phyloP scores from a whole-genome alignment of 1,140 invertebrate genomes.

The Gryllus bimaculatus region DNA sequence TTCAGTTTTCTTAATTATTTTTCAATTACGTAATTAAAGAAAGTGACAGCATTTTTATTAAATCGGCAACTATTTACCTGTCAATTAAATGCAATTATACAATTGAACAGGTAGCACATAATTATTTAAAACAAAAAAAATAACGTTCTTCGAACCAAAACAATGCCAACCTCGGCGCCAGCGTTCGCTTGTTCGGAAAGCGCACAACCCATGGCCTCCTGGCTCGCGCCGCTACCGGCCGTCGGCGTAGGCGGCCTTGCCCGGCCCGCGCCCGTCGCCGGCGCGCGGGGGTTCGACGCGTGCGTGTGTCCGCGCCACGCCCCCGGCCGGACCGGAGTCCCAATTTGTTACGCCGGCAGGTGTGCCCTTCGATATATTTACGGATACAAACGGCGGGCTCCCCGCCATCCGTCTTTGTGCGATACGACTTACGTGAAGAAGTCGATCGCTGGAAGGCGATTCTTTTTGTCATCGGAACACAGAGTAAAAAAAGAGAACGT shows the following conservation, averaged over 20 bases:
- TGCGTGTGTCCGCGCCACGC: background rate
- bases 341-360: background rate
- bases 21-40: too few relatives aligned
- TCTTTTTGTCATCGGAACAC: background rate
- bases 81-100: too few relatives aligned
- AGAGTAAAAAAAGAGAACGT: background rate
- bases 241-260: background rate
- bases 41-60: too few relatives aligned
- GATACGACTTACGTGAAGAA: background rate
- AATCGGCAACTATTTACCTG: too few relatives aligned
- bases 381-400: background rate
- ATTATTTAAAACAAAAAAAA: too few relatives aligned
- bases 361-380: background rate
- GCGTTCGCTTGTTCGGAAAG: too few relatives aligned
- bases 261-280: too few relatives aligned
- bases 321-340: background rate
- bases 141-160: background rate
- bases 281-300: background rate
- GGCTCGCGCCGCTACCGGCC: too few relatives aligned
- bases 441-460: background rate
- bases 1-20: too few relatives aligned
- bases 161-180: background rate
- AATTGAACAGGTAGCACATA: too few relatives aligned
- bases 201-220: too few relatives aligned
- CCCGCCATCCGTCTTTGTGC: too few relatives aligned